Percentiles rank a stretch among this genome's conserved stretches.
phyloP scores from a whole-genome alignment of 2,797 vertebrate species.

The Propithecus perrieri region DNA sequence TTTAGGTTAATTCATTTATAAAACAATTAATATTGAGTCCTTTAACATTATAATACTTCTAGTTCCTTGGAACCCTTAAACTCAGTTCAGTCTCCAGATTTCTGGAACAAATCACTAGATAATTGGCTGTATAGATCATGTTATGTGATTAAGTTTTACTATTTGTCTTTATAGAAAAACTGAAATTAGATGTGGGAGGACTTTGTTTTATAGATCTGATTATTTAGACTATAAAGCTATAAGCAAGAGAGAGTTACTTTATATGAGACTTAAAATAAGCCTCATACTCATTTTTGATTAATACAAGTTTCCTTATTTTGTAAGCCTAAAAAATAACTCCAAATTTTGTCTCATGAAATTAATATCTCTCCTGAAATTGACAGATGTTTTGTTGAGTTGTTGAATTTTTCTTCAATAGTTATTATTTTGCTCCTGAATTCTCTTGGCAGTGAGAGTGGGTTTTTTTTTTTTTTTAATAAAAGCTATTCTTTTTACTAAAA shows the following conservation, averaged over 20 bases:
- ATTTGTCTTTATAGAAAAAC: not conserved
- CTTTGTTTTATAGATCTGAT: not conserved
- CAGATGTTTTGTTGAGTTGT: not conserved
- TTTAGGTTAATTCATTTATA: not conserved
- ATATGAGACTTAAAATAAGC: not conserved
- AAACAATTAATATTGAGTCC: not conserved
- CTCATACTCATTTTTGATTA: not conserved
- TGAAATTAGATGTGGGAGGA: not conserved
- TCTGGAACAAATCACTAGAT: not conserved
- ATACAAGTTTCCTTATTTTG: not conserved
- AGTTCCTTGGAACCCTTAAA: not conserved
- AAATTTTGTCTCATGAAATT: not conserved
- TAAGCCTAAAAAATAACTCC: not conserved
- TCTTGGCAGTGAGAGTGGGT: not conserved
- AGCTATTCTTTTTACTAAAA: not conserved
- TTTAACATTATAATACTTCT: not conserved
- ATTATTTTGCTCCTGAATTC: not conserved
- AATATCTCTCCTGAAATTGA: not conserved
- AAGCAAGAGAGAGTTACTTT: not conserved
- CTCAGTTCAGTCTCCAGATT: not conserved
- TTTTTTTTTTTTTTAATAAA: not conserved
- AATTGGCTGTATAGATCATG: not conserved
- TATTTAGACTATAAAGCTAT: conserved; percentile 10
- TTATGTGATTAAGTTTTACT: not conserved
- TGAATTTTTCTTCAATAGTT: not conserved